phyloP scores from a whole-genome alignment of 2,113 vertebrate species.

The Polyodon spathula region DNA sequence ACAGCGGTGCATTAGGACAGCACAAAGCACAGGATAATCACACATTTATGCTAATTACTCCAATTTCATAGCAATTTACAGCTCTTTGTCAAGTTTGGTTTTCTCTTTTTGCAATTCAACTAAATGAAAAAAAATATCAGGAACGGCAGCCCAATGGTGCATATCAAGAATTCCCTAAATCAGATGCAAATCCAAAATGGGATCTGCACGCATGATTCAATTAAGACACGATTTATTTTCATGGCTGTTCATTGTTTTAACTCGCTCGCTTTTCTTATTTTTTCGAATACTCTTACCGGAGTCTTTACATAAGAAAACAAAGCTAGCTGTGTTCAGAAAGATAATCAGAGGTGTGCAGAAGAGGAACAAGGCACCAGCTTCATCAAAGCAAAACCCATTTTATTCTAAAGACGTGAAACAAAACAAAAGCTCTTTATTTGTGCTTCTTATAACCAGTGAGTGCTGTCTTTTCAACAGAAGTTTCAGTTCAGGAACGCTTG shows the following conservation, averaged over 20 bases:
- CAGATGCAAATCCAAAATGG: too few species aligned
- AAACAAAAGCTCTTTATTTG: neutral
- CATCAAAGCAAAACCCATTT: neutral
- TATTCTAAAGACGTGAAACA: neutral
- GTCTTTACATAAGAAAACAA: too few species aligned
- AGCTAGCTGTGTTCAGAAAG: neutral
- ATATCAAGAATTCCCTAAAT: too few species aligned
- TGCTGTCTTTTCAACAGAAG: neutral
- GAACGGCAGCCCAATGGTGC: too few species aligned
- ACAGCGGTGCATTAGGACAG: neutral
- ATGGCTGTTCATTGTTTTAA: too few species aligned
- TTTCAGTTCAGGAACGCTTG: too few species aligned
- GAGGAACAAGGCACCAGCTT: conserved; percentile 1
- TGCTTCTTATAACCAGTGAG: neutral
- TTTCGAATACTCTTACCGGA: too few species aligned
- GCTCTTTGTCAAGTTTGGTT: neutral
- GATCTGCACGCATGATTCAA: too few species aligned
- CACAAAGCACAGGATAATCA: neutral
- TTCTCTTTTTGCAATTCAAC: neutral
- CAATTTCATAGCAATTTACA: neutral
- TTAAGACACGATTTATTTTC: too few species aligned
- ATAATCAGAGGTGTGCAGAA: neutral
- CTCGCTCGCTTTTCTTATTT: too few species aligned
- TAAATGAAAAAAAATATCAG: too few species aligned
- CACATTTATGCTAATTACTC: neutral